Percentiles rank a stretch among this genome's conserved stretches.
Evolutionary conservation across 2,113 vertebrate species (phyloP).

Genomic region (Callocephalon fimbriatum): DNA sequence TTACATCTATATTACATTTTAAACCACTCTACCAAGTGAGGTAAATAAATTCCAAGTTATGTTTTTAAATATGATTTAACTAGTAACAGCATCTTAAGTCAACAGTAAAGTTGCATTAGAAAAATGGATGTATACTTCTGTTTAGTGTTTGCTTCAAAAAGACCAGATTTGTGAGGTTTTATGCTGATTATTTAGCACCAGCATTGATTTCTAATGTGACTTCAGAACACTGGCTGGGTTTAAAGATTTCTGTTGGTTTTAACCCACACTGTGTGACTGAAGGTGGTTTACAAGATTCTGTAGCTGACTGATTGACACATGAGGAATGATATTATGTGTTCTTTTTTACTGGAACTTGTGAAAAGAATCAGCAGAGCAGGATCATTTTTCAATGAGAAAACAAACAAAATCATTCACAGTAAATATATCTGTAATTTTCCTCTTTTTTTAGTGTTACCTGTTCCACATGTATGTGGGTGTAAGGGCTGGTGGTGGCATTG

Average conservation of each 20-base stretch:
- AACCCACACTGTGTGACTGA: background rate
- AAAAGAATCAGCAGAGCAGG: background rate
- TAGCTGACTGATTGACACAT: background rate
- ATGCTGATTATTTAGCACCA: background rate
- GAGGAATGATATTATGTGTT: background rate
- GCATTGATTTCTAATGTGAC: background rate
- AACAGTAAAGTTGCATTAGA: background rate
- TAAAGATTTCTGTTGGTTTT: background rate
- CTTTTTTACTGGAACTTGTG: background rate
- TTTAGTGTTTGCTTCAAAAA: background rate
- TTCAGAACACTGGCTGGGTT: background rate
- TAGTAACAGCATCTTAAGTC: background rate
- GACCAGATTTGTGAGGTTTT: background rate
- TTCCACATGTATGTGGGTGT: constrained; percentile 99
- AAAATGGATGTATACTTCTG: background rate
- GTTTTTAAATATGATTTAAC: background rate
- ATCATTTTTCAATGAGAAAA: background rate
- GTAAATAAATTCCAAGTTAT: background rate
- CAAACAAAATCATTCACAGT: background rate
- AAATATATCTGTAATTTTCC: background rate
- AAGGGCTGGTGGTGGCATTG: constrained; percentile 95
- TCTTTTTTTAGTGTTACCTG: constrained; percentile 87
- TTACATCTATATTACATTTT: background rate
- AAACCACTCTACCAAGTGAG: background rate
- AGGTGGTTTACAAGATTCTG: background rate